Base-by-base conservation (phyloP, 1,140 invertebrate genomes). In the Dendrolimus kikuchii region DNA sequence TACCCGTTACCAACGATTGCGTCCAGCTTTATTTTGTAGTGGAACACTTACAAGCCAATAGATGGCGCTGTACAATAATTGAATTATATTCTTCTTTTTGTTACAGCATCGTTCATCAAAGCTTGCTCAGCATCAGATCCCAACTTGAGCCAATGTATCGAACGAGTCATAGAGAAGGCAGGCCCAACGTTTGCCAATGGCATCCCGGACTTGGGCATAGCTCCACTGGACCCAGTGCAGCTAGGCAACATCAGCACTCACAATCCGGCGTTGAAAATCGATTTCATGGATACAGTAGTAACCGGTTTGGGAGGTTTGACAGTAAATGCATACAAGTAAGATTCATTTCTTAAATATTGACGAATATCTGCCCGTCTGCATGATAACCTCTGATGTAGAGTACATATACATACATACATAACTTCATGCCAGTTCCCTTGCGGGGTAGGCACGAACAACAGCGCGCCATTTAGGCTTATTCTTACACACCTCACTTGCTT, bases 21-120 rank as follows among this genome's bases (percentile, higher is more conserved):
- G n/a, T n/a, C n/a, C n/a, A n/a, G n/a, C n/a, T n/a, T n/a, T 10
- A 2, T 44, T 44, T 44, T 8, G 8, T 44, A n/a, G n/a, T n/a
- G n/a, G n/a, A n/a, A n/a, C n/a, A n/a, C n/a, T n/a, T n/a, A n/a
- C n/a, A n/a, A n/a, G n/a, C n/a, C n/a, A 44, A 44, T 7, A 44
- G 43, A 10, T 44, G 8, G 4, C 23, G 43, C 8, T 10, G n/a
- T 44, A n/a, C 5, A 45, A n/a, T 9, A 9, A 5, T 2, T 10
- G 43, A 45, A 7, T 9, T 9, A 45, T n/a, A 8, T n/a, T 8
- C n/a, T 5, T n/a, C 55, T 53, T 55, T 55, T 54, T 45, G 5
- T 59, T 86, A 40, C 82, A 91, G 90, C 90, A 4, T 71, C 84
- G 0, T 90, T 88, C 74, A 81, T 91, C 40, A 82, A 76, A 37